These are phyloP conservation scores for Tipula vernalis DNA, from an alignment of 2,888 invertebrate species.

Conservation along the genomic window DNA sequence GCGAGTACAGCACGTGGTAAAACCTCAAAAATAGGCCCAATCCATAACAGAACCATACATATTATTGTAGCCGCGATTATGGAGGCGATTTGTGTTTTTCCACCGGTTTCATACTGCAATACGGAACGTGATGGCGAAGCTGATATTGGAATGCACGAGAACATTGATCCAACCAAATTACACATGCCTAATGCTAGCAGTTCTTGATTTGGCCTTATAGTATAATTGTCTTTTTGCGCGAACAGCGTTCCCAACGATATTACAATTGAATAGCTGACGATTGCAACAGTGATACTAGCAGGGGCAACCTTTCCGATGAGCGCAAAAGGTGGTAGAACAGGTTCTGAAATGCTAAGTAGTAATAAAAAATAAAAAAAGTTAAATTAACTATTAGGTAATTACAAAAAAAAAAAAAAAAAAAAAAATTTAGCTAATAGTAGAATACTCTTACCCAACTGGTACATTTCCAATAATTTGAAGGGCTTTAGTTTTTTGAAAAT, in stretches of 20 bases:
- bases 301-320: slow-evolving; percentile 42
- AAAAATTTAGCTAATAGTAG: no score
- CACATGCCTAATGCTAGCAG: slow-evolving; percentile 43
- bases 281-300: slow-evolving; percentile 51
- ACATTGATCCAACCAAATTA: slow-evolving; percentile 30
- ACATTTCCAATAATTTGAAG: slow-evolving; percentile 52
- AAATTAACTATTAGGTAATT: slow-evolving; percentile 5
- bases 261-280: slow-evolving; percentile 59
- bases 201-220: slow-evolving; percentile 61
- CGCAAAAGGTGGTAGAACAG: slow-evolving; percentile 42
- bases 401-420: no score
- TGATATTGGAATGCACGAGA: slow-evolving; percentile 51
- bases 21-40: slow-evolving; percentile 69
- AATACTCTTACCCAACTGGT: slow-evolving; percentile 45
- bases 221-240: slow-evolving; percentile 55
- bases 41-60: slow-evolving; percentile 59
- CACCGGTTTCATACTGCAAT: slow-evolving; percentile 67
- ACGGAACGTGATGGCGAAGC: slow-evolving; percentile 53
- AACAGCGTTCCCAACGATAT: slow-evolving; percentile 65
- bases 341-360: slow-evolving; percentile 45
- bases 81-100: slow-evolving; percentile 67
- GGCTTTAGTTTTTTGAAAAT: slow-evolving; percentile 39
- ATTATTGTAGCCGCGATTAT: slow-evolving; percentile 60
- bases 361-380: slow-evolving; percentile 14
- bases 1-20: slow-evolving; percentile 59